These are phyloP conservation scores for Pangasius djambal DNA, from an alignment of 2,797 vertebrate genomes.

Conservation along the genomic window DNA sequence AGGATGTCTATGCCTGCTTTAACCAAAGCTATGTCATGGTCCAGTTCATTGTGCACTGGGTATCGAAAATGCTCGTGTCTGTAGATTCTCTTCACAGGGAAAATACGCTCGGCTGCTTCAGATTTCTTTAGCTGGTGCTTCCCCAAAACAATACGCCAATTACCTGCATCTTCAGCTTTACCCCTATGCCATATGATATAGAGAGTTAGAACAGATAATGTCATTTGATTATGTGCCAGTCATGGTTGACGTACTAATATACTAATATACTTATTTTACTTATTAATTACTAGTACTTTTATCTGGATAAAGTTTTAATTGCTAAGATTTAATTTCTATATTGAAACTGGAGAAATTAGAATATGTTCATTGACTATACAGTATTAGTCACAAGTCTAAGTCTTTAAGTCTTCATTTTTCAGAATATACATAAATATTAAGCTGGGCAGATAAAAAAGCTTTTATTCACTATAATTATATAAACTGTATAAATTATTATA, in stretches of 20 bases:
- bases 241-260: neutral
- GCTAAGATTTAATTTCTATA: neutral
- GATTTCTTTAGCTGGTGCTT: constrained; percentile 78
- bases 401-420: neutral
- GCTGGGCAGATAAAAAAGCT: neutral
- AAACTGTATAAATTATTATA: no score
- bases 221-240: neutral
- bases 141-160: constrained; percentile 80
- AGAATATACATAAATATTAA: neutral
- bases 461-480: neutral
- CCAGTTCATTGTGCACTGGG: constrained; percentile 75
- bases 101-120: constrained; percentile 72
- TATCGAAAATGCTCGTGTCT: constrained; percentile 77
- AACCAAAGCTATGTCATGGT: constrained; percentile 79
- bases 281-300: neutral
- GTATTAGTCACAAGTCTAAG: neutral
- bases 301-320: neutral
- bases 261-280: neutral
- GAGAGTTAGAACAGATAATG: neutral
- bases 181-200: constrained; percentile 62
- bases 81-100: constrained; percentile 76
- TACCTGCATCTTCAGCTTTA: constrained; percentile 76
- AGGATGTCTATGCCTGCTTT: constrained; percentile 73
- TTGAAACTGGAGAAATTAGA: neutral
- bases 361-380: neutral